Percentiles rank a stretch among this genome's conserved stretches.
Conservation (phyloP, 1,140 invertebrate genomes). For the Calephelis virginiensis region DNA sequence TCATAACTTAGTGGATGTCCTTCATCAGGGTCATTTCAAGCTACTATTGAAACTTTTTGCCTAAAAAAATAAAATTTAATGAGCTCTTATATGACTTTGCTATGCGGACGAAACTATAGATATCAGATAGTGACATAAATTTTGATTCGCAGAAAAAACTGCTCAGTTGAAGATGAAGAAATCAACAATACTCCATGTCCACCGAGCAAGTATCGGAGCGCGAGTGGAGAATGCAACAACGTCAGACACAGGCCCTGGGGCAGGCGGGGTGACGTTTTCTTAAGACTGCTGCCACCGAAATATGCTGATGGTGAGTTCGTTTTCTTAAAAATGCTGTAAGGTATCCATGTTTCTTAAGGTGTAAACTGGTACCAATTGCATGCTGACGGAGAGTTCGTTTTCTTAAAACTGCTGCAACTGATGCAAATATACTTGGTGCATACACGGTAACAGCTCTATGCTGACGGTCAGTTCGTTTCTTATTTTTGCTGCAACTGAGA, state of each 20-base stretch:
- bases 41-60: too few relatives aligned
- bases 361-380: too few relatives aligned
- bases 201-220: constrained; percentile 88
- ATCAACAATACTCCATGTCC: constrained; percentile 80
- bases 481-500: too few relatives aligned
- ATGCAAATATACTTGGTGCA: constrained; percentile 81
- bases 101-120: neutral
- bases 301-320: constrained; percentile 89
- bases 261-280: constrained; percentile 88
- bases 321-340: neutral
- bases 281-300: constrained; percentile 86
- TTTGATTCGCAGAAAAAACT: constrained; percentile 45
- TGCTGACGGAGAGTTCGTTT: constrained; percentile 73
- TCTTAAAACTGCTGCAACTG: constrained; percentile 87
- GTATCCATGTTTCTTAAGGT: constrained; percentile 50
- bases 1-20: too few relatives aligned
- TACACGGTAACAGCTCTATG: neutral
- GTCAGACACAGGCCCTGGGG: constrained; percentile 94
- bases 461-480: constrained; percentile 53
- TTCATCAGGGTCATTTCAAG: too few relatives aligned
- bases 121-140: neutral
- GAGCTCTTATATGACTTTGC: too few relatives aligned
- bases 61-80: too few relatives aligned
- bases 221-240: constrained; percentile 96
- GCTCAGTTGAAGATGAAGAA: constrained; percentile 51